Evolutionary conservation across 2,797 vertebrate genomes (phyloP).

Genomic region (Enteromius argenteus): DNA sequence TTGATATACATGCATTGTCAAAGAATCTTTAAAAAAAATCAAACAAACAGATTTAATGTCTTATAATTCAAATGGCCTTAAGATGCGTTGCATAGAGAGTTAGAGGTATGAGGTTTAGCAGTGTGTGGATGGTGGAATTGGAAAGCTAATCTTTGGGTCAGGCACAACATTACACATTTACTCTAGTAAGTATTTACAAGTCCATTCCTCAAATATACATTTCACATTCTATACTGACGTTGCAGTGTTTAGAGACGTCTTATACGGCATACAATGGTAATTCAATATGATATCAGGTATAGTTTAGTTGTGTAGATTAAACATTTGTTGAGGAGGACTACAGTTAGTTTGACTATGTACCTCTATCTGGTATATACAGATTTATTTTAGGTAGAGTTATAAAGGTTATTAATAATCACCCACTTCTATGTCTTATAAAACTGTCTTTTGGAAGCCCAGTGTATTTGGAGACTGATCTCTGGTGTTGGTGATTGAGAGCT

Average conservation of each 20-base stretch:
- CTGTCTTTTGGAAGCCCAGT: neutral
- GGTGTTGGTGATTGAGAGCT: neutral
- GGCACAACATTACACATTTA: constrained; percentile 26
- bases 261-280: neutral
- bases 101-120: constrained; percentile 1
- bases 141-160: constrained; percentile 40
- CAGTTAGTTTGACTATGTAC: neutral
- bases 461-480: neutral
- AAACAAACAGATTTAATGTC: neutral
- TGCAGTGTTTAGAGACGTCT: neutral
- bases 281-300: neutral
- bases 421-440: neutral
- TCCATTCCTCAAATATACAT: neutral
- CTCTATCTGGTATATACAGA: neutral
- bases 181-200: constrained; percentile 25
- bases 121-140: constrained; percentile 43
- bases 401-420: constrained; percentile 2
- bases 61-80: neutral
- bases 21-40: neutral
- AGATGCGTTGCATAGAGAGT: neutral
- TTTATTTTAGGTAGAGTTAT: constrained; percentile 44
- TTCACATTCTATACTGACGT: neutral
- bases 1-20: neutral
- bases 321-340: neutral
- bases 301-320: neutral